A percentile compares a stretch with the other conserved stretches of the same genome.
Conservation (phyloP, 2,113 vertebrate genomes). For the Rhinogobius similis region DNA sequence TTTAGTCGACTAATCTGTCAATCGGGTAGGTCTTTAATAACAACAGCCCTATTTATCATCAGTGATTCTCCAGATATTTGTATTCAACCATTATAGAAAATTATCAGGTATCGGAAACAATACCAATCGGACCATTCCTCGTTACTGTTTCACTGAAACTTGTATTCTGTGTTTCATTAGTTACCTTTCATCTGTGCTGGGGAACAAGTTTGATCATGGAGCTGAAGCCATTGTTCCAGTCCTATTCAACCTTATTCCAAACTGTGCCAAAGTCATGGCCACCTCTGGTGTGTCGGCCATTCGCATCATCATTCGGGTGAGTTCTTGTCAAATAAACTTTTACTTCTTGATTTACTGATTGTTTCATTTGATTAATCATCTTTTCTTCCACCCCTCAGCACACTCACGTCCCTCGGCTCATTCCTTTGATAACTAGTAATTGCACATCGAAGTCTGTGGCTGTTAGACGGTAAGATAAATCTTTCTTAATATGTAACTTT, state of each 20-base stretch:
- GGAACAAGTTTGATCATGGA: slow-evolving; percentile 96
- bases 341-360: neutral
- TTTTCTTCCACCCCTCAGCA: slow-evolving; percentile 78
- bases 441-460: slow-evolving; percentile 97
- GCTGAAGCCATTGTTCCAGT: slow-evolving; percentile 96
- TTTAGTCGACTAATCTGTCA: too few relatives aligned
- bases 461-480: slow-evolving; percentile 86
- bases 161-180: slow-evolving; percentile 60
- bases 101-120: too few relatives aligned
- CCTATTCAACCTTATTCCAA: slow-evolving; percentile 97
- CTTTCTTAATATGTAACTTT: neutral
- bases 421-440: slow-evolving; percentile 96
- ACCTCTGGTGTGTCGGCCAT: slow-evolving; percentile 93
- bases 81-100: too few relatives aligned
- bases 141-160: neutral
- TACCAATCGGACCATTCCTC: too few relatives aligned
- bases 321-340: slow-evolving; percentile 23
- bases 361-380: slow-evolving; percentile 2
- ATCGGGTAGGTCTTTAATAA: too few relatives aligned
- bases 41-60: too few relatives aligned
- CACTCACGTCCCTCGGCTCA: slow-evolving; percentile 94
- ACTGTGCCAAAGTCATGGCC: slow-evolving; percentile 97
- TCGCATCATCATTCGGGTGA: slow-evolving; percentile 93
- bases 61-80: too few relatives aligned
- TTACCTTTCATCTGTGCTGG: slow-evolving; percentile 90